Percentiles rank a stretch among this genome's conserved stretches.
Evolutionary conservation across 2,888 invertebrate genomes (phyloP).

Genomic region (Papilio demoleus): DNA sequence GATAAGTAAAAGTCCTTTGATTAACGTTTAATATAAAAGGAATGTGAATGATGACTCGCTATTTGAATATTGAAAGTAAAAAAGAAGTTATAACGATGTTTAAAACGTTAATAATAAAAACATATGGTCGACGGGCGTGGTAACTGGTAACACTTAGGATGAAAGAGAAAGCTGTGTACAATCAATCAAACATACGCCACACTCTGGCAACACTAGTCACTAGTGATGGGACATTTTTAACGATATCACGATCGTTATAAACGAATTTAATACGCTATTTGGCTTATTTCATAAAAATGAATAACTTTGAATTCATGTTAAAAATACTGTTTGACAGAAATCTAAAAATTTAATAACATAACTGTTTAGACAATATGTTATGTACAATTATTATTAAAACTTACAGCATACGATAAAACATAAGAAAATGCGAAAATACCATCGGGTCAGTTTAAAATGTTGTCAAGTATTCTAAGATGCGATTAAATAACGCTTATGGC

Average conservation of each 20-base stretch:
- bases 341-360: no score
- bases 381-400: no score
- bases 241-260: no score
- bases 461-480: neutral
- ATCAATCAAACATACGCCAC: slow-evolving; percentile 55
- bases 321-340: no score
- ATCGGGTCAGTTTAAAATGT: neutral
- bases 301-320: no score
- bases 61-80: neutral
- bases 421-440: neutral
- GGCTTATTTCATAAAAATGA: no score
- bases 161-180: slow-evolving; percentile 63
- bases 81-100: neutral
- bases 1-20: no score
- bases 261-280: no score
- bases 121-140: neutral
- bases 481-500: slow-evolving; percentile 6
- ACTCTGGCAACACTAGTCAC: neutral
- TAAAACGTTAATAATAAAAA: neutral
- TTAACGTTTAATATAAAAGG: neutral
- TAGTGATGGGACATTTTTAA: slow-evolving; percentile 28
- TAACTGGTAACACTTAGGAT: slow-evolving; percentile 44
- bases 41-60: neutral
- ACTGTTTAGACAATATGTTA: no score
- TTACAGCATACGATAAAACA: no score